Base-by-base conservation (phyloP, 2,888 invertebrate genomes). In the Rotaria macrura region DNA sequence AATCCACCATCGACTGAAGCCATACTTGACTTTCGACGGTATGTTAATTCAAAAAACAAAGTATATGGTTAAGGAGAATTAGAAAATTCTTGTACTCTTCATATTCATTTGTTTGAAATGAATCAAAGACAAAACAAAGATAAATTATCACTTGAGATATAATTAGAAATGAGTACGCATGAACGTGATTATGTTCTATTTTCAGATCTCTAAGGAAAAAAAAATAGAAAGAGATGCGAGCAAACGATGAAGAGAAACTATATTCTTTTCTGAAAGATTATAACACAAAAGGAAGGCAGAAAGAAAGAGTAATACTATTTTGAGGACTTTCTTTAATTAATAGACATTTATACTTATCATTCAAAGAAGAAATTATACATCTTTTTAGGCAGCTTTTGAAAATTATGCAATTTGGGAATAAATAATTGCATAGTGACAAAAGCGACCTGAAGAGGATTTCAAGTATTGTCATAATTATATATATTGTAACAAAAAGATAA, bases 1-100 rank as follows among this genome's bases (percentile, higher is more conserved):
- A 94, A 97, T 23, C 98, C 99, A 0, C 87, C 89, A 40, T 93
- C 94, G 40, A 95, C 96, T 49, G 98, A 98, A 92, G 95, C 97
- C 84, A 92, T 99, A 85, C 93, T 99, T 85, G 99, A 99, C 92
- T 99, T 99, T 92, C 93, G 99, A 91, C 94, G 96, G 95, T 95
- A 88, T 87, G 88, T 43, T 25, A 23, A 40, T 9, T 40, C 17
- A 38, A 25, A 9, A 43, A 74, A 40, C 0, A 65, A 29, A n/a
- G 10, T 65, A 29, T 65, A 10, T 65, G 10, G 5, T 23, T 29
- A 34, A 17, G 17, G 20, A 5, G 65, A 29, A 34, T 5, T 5
- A 14, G 14, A 17, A 14, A n/a, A 34, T 65, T 7, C 2, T 29
- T 12, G 4, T 34, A 29, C 14, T 34, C 23, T 65, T 6, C n/a